Evolutionary conservation across 35 echinoderm and acorn worm species (phyloP).

Genomic region (Stichopus chloronotus): DNA sequence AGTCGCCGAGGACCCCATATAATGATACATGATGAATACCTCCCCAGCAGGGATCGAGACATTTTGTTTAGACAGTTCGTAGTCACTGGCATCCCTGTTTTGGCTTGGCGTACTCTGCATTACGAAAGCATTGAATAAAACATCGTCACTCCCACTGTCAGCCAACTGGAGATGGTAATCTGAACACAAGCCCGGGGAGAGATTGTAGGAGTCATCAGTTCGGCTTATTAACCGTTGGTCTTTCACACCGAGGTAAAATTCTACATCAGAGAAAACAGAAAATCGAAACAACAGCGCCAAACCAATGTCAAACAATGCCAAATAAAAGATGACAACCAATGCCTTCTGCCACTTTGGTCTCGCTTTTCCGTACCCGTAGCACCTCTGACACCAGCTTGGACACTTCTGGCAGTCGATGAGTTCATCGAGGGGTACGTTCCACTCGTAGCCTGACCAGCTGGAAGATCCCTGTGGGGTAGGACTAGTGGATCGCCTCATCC

Average conservation of each 20-base stretch:
- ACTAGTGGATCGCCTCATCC: background rate
- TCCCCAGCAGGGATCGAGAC: background rate
- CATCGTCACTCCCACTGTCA: background rate
- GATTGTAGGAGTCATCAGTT: background rate
- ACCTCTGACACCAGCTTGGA: slow-evolving; percentile 18
- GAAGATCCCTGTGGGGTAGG: background rate
- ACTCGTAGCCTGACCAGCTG: slow-evolving; percentile 27
- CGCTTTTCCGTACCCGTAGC: background rate
- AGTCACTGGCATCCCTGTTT: background rate
- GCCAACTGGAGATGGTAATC: background rate
- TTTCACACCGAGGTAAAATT: slow-evolving; percentile 23
- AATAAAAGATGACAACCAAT: slow-evolving; percentile 3
- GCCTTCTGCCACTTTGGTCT: slow-evolving; percentile 58
- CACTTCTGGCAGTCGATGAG: slow-evolving; percentile 46
- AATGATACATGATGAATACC: slow-evolving; percentile 38
- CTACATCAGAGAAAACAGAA: background rate
- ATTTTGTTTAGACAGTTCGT: background rate
- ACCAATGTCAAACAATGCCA: slow-evolving; percentile 35
- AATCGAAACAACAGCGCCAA: slow-evolving; percentile 44
- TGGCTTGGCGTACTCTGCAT: background rate
- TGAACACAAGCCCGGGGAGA: slow-evolving; percentile 27
- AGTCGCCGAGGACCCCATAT: background rate
- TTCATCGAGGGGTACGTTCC: slow-evolving; percentile 59
- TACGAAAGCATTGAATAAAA: background rate
- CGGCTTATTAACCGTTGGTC: slow-evolving; percentile 49